Base-by-base conservation (phyloP, 1,140 invertebrate species). In the Bicyclus anynana region DNA sequence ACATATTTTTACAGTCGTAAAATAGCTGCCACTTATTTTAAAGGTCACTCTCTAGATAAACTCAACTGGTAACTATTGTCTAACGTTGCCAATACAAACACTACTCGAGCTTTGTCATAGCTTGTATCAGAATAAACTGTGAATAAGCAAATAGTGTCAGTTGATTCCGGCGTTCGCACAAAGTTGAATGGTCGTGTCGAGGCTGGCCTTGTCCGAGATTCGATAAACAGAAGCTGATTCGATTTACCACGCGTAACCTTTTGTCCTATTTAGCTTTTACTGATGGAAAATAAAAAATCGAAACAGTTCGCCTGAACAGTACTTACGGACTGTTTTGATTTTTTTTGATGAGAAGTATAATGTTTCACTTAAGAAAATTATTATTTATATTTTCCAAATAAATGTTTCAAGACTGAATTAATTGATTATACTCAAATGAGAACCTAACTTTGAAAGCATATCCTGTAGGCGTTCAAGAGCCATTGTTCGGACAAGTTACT, bases 171-270 rank as follows among this genome's bases (percentile, higher is more conserved):
- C 40, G 37, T 59, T n/a, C 20, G 16, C 58, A 27, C 33, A 48
- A 47, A 54, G 18, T 52, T 60, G 47, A 54, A 54, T 60, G 47
- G 56, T 53, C 56, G 35, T 60, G 58, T 51, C 58, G 26, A 50
- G 50, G 40, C 52, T 67, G 72, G 70, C 77, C 81, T 79, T 82
- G 79, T 69, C 68, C 79, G 68, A 77, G 58, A 77, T 80, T 62
- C 49, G 64, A 65, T 66, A 49, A 29, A 53, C 47, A 54, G 59
- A 62, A 37, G 35, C 44, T 35, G 55, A 42, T 47, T 33, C 26
- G 23, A 23, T 50, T 56, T 60, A 50, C 50, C 40, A 53, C 74
- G 71, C 77, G 73, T 74, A 72, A 78, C 74, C 74, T 80, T 78
- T 77, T 52, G 50, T 16, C 37, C 27, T 10, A 49, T 52, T 44